Base-by-base conservation (phyloP, 2,888 invertebrate species). In the Ypsolopha scabrella region DNA sequence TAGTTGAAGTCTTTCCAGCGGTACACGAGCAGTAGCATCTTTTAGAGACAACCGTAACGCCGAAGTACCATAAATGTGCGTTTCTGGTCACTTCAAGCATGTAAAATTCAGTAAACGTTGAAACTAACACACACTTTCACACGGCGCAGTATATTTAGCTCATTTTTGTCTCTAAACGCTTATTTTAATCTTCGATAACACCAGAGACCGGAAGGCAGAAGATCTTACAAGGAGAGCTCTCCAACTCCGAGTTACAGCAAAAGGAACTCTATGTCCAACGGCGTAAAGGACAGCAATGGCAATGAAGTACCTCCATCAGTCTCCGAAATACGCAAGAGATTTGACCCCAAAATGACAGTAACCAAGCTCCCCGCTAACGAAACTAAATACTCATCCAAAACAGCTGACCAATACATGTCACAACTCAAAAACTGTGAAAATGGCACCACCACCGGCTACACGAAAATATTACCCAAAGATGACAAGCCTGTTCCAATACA, bases 251-350 rank as follows among this genome's bases (percentile, higher is more conserved):
- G 74, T 61, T 80, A 80, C 76, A 70, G 68, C 66, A 80, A 82
- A 65, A 65, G 78, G 51, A 68, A 63, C 62, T 75, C 78, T 50
- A 73, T 79, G 72, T 60, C 70, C 33, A 83, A 87, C 60, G 87
- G 87, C 43, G 67, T 75, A 47, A 88, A 88, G 59, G 89, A 90
- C 65, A 87, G 82, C 57, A 90, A 90, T 65, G 89, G 89, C 11
- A 89, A 89, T 63, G 87, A 87, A 58, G 79, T 87, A 54, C 85
- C 75, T 52, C 71, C 88, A 3, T 87, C 89, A 6, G 89, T 90
- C 6, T 87, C 88, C 1, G 90, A 90, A 60, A 87, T 90, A 52
- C 72, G 89, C 53, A 88, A 88, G 61, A 80, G 85, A 58, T 89
- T 88, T 68, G 90, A 89, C 64, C 59, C 70, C 4, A 86, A 85